Percentiles rank a stretch among this genome's conserved stretches.
Evolutionary conservation across 2,888 invertebrate species (phyloP).

Genomic region (Apodemia hepburni): DNA sequence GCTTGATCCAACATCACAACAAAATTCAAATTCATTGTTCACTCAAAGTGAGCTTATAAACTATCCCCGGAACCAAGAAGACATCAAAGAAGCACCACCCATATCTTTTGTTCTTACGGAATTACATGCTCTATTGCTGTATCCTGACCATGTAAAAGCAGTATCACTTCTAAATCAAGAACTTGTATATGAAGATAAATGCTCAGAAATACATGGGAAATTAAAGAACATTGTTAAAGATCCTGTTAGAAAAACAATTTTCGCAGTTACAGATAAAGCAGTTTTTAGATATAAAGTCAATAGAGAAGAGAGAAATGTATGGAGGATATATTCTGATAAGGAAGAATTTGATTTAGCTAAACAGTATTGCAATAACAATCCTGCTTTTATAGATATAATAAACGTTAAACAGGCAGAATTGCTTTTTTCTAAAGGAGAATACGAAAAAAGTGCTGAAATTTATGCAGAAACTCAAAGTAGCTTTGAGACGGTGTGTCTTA

Average conservation of each 20-base stretch:
- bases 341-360: conserved; percentile 93
- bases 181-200: conserved; percentile 91
- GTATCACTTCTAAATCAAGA: conserved; percentile 92
- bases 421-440: conserved; percentile 88
- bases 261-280: conserved; percentile 91
- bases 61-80: conserved; percentile 53
- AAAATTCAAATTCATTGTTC: conserved; percentile 70
- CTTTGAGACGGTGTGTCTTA: conserved; percentile 96
- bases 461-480: conserved; percentile 95
- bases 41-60: conserved; percentile 64
- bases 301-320: conserved; percentile 92
- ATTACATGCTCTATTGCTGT: conserved; percentile 93
- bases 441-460: conserved; percentile 90
- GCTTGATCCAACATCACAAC: conserved; percentile 72
- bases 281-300: conserved; percentile 92
- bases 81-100: conserved; percentile 76
- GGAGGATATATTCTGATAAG: conserved; percentile 93
- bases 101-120: conserved; percentile 91
- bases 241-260: conserved; percentile 87
- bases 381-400: conserved; percentile 90
- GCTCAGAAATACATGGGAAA: conserved; percentile 89
- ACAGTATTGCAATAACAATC: conserved; percentile 90
- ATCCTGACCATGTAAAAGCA: conserved; percentile 90
- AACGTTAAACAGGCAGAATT: conserved; percentile 93
- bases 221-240: conserved; percentile 91